Percentiles rank a stretch among this genome's conserved stretches.
Conservation (phyloP, 2,888 invertebrate genomes). For the Cephus nigrinus region DNA sequence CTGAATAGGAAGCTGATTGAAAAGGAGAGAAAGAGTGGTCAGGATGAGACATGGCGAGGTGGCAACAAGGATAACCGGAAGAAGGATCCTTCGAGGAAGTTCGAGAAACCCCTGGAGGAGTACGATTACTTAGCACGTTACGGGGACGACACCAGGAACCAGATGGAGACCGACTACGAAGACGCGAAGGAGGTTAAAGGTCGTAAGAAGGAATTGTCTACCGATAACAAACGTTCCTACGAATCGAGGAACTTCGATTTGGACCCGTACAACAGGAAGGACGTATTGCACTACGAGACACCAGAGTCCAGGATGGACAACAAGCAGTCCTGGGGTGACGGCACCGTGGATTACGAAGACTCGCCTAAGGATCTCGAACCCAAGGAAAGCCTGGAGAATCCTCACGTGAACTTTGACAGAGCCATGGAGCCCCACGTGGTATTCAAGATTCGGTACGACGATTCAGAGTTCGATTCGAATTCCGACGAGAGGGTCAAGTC, state of each 20-base stretch:
- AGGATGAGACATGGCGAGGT: conserved; percentile 6
- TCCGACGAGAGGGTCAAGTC: conserved; percentile 41
- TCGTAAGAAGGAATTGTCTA: not conserved
- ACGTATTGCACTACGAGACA: conserved; percentile 60
- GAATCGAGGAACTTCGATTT: conserved; percentile 28
- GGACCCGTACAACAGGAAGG: conserved; percentile 56
- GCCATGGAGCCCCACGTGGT: conserved; percentile 57
- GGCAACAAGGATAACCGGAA: not conserved
- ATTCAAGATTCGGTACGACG: conserved; percentile 60
- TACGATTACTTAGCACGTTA: not conserved
- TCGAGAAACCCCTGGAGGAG: not conserved
- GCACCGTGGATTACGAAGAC: conserved; percentile 19
- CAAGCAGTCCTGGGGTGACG: conserved; percentile 15
- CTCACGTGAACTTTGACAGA: conserved; percentile 42
- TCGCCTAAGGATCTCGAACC: conserved; percentile 10
- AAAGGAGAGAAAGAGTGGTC: conserved; percentile 21
- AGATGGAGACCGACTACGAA: conserved; percentile 1
- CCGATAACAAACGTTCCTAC: not conserved
- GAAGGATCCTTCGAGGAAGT: not conserved
- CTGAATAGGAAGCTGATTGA: conserved; percentile 42
- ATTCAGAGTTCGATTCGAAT: conserved; percentile 55
- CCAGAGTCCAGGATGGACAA: conserved; percentile 41
- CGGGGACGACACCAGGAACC: not conserved
- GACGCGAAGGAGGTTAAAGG: not conserved
- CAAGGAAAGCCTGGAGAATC: conserved; percentile 18